Evolutionary conservation across 2,888 invertebrate species (phyloP).

Genomic region (Lasioglossum oenotherae): DNA sequence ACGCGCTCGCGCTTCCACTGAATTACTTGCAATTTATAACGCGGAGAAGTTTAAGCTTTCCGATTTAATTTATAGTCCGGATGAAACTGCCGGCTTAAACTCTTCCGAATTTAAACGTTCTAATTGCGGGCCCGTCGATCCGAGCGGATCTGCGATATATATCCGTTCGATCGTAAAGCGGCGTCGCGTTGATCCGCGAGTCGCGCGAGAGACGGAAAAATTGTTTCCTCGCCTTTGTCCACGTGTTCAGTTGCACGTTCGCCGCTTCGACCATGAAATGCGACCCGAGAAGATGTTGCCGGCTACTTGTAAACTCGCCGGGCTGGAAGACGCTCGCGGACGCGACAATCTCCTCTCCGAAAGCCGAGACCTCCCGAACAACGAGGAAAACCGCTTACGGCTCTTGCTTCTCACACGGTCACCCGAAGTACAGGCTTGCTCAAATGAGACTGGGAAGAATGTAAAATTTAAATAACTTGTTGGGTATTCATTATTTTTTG

Average conservation of each 20-base stretch:
- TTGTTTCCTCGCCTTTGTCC: neutral
- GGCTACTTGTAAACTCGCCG: neutral
- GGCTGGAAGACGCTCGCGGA: neutral
- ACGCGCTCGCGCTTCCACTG: neutral
- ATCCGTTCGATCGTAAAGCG: neutral
- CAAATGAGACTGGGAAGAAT: neutral
- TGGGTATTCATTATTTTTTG: too few species aligned
- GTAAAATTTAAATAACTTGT: neutral
- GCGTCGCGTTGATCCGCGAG: neutral
- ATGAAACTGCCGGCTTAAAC: slow-evolving; percentile 1
- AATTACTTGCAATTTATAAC: slow-evolving; percentile 12
- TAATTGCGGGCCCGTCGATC: neutral
- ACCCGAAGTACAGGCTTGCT: too few species aligned
- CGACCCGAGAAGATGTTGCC: neutral
- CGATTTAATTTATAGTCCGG: neutral
- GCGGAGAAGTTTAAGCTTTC: slow-evolving; percentile 1
- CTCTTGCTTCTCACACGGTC: neutral
- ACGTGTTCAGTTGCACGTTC: neutral
- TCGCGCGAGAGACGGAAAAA: neutral
- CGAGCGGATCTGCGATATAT: neutral
- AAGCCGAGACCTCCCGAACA: neutral
- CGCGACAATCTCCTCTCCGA: neutral
- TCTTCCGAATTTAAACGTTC: neutral
- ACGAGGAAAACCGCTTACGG: neutral
- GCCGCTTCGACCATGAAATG: neutral